These are phyloP conservation scores for Willowsia nigromaculata DNA, from an alignment of 2,888 invertebrate genomes.

Conservation along the genomic window DNA sequence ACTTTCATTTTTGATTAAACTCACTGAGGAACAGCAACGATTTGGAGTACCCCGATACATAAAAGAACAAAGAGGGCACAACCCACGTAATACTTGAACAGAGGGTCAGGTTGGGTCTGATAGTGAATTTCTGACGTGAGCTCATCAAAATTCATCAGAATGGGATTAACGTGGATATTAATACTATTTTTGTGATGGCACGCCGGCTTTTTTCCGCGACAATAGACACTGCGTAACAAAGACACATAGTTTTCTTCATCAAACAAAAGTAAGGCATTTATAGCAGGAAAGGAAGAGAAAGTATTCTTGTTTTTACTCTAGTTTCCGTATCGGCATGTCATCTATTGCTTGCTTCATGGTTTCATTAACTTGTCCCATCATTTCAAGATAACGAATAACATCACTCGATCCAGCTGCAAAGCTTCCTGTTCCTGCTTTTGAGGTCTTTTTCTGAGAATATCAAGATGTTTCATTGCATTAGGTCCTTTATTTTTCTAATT, in stretches of 20 bases:
- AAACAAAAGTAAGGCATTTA: too few relatives aligned
- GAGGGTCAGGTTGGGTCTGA: slow-evolving; percentile 88
- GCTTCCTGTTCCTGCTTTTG: slow-evolving; percentile 51
- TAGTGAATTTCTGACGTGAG: slow-evolving; percentile 87
- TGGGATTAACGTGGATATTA: slow-evolving; percentile 82
- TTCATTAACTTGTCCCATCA: slow-evolving; percentile 83
- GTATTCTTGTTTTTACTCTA: slow-evolving; percentile 83
- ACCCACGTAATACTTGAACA: slow-evolving; percentile 90
- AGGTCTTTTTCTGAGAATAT: slow-evolving; percentile 67
- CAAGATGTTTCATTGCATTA: neutral
- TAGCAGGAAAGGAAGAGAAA: too few relatives aligned
- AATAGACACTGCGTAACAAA: slow-evolving; percentile 50
- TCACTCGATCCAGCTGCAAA: slow-evolving; percentile 62
- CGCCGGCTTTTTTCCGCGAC: slow-evolving; percentile 77
- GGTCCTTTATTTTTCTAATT: neutral
- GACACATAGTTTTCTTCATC: neutral
- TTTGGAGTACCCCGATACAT: slow-evolving; percentile 84
- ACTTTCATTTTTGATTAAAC: slow-evolving; percentile 77
- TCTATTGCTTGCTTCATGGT: slow-evolving; percentile 91
- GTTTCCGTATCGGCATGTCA: slow-evolving; percentile 90
- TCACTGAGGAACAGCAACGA: slow-evolving; percentile 83
- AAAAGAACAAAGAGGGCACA: slow-evolving; percentile 84
- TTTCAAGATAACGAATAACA: slow-evolving; percentile 57
- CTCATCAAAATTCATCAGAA: slow-evolving; percentile 85
- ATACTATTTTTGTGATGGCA: slow-evolving; percentile 69